These are phyloP conservation scores for Emberiza fucata DNA, from an alignment of 2,113 vertebrate genomes.

Conservation along the genomic window DNA sequence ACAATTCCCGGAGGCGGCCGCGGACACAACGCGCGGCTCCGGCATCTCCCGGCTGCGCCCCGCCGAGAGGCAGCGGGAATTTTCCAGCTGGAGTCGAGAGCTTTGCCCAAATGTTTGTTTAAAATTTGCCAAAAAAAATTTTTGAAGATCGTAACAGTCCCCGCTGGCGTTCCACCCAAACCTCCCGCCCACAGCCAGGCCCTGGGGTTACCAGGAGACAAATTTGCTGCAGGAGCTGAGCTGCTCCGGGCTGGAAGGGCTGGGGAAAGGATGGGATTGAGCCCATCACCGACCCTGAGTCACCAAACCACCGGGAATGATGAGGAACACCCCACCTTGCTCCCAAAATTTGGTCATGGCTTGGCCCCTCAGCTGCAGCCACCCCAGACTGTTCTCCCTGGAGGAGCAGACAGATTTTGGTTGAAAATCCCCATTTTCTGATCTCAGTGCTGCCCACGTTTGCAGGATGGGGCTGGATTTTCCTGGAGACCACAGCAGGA, in stretches of 20 bases:
- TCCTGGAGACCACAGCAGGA: background rate
- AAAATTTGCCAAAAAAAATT: background rate
- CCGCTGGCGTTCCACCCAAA: background rate
- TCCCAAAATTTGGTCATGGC: background rate
- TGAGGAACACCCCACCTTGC: background rate
- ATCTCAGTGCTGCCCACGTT: rapidly evolving
- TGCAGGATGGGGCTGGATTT: background rate
- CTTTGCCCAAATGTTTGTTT: background rate
- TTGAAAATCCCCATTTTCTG: rapidly evolving
- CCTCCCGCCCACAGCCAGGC: background rate
- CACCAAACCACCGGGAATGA: background rate
- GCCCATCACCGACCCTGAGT: background rate
- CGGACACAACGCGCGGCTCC: background rate
- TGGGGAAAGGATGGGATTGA: background rate
- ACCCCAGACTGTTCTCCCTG: background rate
- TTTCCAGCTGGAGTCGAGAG: background rate
- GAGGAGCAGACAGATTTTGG: background rate
- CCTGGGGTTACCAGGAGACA: background rate
- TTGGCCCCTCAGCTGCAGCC: rapidly evolving
- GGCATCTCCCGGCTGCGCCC: background rate
- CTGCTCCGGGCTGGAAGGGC: rapidly evolving
- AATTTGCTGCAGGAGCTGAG: background rate
- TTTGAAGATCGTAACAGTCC: background rate
- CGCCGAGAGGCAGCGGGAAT: background rate
- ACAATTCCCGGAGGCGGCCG: slow-evolving; percentile 33